These are phyloP conservation scores for Dermochelys coriacea DNA, from an alignment of 2,797 vertebrate species.

Conservation along the genomic window DNA sequence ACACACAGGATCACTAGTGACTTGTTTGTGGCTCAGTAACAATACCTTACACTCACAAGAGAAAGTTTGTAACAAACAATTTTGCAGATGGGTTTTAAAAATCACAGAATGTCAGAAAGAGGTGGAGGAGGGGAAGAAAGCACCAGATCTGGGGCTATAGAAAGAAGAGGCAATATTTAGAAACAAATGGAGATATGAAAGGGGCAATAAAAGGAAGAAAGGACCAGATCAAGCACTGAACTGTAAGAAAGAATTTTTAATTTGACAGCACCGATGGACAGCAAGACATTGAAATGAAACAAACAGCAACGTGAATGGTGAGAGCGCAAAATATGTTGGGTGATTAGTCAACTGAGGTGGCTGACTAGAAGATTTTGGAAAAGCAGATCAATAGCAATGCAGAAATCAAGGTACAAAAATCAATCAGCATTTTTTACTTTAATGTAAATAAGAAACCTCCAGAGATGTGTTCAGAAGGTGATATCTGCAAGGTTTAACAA, in stretches of 20 bases:
- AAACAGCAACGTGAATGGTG: conserved; percentile 41
- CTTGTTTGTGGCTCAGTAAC: conserved; percentile 10
- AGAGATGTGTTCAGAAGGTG: not conserved
- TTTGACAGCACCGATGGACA: not conserved
- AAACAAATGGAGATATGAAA: conserved; percentile 21
- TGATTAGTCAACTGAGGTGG: not conserved
- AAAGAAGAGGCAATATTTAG: not conserved
- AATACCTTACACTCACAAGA: not conserved
- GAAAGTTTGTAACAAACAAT: not conserved
- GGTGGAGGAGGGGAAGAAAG: not conserved
- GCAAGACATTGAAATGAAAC: not conserved
- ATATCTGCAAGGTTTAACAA: not conserved
- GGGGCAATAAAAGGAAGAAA: not conserved
- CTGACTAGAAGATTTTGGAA: conserved; percentile 37
- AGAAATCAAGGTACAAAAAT: conserved; percentile 68
- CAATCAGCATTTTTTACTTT: conserved; percentile 41
- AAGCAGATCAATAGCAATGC: conserved; percentile 9
- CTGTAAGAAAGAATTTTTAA: not conserved
- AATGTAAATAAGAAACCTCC: not conserved
- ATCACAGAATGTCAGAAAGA: not conserved
- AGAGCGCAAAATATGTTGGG: conserved; percentile 34
- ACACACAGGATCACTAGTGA: not conserved
- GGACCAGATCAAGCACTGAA: not conserved
- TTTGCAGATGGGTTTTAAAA: not conserved
- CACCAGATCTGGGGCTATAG: conserved; percentile 1